Evolutionary conservation across 2,113 vertebrate genomes (phyloP), one percentile per base, ranked within the genome.

Genomic region (Buteo buteo): DNA sequence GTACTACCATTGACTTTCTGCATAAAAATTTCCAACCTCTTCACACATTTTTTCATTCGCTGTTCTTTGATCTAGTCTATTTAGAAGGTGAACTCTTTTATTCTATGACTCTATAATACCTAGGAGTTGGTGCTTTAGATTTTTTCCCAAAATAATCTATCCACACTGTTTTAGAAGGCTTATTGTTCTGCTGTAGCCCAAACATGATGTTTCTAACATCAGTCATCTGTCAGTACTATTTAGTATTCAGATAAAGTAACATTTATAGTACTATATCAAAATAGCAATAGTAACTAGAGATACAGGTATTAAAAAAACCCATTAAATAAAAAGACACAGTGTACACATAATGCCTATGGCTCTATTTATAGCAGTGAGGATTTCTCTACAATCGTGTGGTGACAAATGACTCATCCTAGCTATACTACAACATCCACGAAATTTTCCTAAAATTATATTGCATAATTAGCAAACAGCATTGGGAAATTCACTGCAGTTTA

Each of bases 401-500:
- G 93, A 97, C 81, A 97, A 97, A 95, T 97, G 96, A 97, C 76
- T 98, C 96, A 98, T 72, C 78, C 79, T 62, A 92, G 11, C 19
- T 96, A 83, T 82, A 92, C 70, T 92, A 96, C 50, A 66, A 59
- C 92, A 93, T 83, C 88, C 28, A 16, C 52, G 52, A 93, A 96
- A 87, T 95, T 97, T 97, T 97, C 97, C 96, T 96, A 97, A 98
- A 98, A 98, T 94, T 95, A 65, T 71, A 84, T 92, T 95, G 80
- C 87, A 78, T 94, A 98, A 98, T 97, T 98, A 97, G 82, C 83
- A 95, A 86, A 59, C 31, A 87, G 82, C 91, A 97, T 96, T 97
- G 97, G 93, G 82, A 93, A 97, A 97, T 96, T 86, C 94, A 96
- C 90, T 97, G 96, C 93, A 94, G 97, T 96, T 98, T 97, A 98